Conservation (phyloP, 2,888 invertebrate species). For the Podotricha telesiphe region DNA sequence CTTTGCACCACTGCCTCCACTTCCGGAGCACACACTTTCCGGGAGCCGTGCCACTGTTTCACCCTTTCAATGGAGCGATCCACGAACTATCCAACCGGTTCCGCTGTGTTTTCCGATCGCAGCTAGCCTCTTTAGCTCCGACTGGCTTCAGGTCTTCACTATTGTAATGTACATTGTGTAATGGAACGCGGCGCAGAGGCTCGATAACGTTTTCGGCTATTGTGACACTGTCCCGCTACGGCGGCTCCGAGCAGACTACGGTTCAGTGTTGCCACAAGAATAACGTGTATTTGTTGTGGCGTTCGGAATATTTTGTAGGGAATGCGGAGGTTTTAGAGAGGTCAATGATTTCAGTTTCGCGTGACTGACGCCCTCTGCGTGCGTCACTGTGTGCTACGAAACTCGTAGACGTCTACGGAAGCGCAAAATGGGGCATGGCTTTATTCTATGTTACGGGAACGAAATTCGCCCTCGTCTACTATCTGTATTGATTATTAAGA, state of each 20-base stretch:
- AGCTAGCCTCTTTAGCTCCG: constrained; percentile 25
- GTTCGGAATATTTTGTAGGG: constrained; percentile 49
- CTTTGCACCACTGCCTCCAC: constrained; percentile 26
- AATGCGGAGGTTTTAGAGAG: constrained; percentile 62
- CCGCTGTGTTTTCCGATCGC: not conserved
- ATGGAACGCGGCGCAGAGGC: constrained; percentile 21
- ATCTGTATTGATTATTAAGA: constrained; percentile 13
- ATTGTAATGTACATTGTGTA: constrained; percentile 31
- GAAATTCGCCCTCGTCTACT: constrained; percentile 15
- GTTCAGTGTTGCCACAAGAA: constrained; percentile 46
- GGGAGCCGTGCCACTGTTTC: constrained; percentile 30
- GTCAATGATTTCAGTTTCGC: constrained; percentile 65
- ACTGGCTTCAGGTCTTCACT: constrained; percentile 35
- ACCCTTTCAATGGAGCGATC: not conserved
- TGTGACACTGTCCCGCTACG: constrained; percentile 17
- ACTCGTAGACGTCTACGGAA: constrained; percentile 73
- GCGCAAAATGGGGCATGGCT: constrained; percentile 44
- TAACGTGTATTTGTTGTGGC: constrained; percentile 38
- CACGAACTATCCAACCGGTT: constrained; percentile 44
- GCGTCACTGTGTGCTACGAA: constrained; percentile 73
- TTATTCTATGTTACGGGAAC: constrained; percentile 16
- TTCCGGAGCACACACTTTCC: not conserved
- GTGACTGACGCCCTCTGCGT: constrained; percentile 69
- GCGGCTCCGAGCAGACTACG: constrained; percentile 20
- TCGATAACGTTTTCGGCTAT: not conserved